A percentile compares a stretch with the other conserved stretches of the same genome.
Evolutionary conservation across 2,888 invertebrate species (phyloP).

Genomic region (Digitonthophagus gazella): DNA sequence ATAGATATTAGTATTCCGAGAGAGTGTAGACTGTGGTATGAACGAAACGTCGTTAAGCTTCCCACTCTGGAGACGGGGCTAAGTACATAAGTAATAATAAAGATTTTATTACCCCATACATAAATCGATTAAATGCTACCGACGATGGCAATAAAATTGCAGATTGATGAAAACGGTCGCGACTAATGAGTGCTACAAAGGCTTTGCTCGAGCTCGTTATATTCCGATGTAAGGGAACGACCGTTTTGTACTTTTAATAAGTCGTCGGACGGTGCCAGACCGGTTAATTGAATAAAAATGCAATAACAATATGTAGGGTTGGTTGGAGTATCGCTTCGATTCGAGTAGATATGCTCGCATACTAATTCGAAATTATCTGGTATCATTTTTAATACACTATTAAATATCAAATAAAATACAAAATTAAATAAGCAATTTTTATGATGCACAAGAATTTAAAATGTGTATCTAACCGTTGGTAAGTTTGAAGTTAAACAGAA

Average conservation of each 20-base stretch:
- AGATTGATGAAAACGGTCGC: constrained; percentile 11
- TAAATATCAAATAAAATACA: too few relatives aligned
- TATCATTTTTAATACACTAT: too few relatives aligned
- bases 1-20: constrained; percentile 13
- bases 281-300: background rate
- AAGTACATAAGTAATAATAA: constrained; percentile 13
- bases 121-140: constrained; percentile 17
- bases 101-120: constrained; percentile 17
- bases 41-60: constrained; percentile 1
- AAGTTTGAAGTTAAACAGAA: background rate
- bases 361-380: background rate
- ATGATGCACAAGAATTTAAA: too few relatives aligned
- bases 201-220: constrained; percentile 7
- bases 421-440: too few relatives aligned
- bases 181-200: constrained; percentile 7
- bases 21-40: background rate
- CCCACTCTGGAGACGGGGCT: background rate
- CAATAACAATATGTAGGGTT: background rate
- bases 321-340: background rate
- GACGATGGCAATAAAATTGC: constrained; percentile 16
- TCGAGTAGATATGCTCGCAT: background rate
- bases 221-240: constrained; percentile 10
- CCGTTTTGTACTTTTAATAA: background rate
- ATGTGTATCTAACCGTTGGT: too few relatives aligned
- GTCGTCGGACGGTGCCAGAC: too few relatives aligned